These are phyloP conservation scores for Copidosoma floridanum DNA, from an alignment of 1,140 invertebrate genomes.

Conservation along the genomic window DNA sequence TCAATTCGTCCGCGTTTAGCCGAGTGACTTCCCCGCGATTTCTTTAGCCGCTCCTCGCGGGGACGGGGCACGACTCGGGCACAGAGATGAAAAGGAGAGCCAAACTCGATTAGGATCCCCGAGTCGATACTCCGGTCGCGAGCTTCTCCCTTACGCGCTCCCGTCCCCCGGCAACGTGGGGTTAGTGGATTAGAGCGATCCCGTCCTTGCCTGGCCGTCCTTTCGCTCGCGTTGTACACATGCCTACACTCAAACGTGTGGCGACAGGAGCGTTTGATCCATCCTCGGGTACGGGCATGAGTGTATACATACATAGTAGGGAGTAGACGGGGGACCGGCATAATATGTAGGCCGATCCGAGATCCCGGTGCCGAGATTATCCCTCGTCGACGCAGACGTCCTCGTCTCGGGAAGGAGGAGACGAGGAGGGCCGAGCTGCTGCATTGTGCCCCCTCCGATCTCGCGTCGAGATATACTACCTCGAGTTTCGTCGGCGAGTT, in stretches of 20 bases:
- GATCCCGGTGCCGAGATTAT: constrained; percentile 6
- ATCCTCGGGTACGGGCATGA: not conserved
- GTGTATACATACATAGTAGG: not conserved
- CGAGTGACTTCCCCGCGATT: constrained; percentile 16
- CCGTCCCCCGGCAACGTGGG: too few species aligned
- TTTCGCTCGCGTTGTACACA: too few species aligned
- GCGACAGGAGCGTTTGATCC: constrained; percentile 7
- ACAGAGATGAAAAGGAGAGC: constrained; percentile 14
- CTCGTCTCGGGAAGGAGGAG: too few species aligned
- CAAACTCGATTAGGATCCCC: constrained; percentile 18
- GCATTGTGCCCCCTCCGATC: not conserved
- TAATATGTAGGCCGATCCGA: too few species aligned
- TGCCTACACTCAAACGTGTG: not conserved
- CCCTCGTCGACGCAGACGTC: not conserved
- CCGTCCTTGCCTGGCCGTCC: too few species aligned
- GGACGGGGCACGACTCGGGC: too few species aligned
- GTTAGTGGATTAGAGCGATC: constrained; percentile 21
- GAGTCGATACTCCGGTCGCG: not conserved
- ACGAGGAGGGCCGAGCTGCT: too few species aligned
- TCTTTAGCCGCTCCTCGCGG: constrained; percentile 1
- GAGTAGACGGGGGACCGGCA: too few species aligned
- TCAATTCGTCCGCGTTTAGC: constrained; percentile 16
- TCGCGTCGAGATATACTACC: constrained; percentile 11
- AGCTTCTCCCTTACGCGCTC: constrained; percentile 2
- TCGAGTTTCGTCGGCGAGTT: constrained; percentile 3